Percentiles rank a stretch among this genome's conserved stretches.
Conservation (phyloP, 1,140 invertebrate species). For the Mya arenaria region DNA sequence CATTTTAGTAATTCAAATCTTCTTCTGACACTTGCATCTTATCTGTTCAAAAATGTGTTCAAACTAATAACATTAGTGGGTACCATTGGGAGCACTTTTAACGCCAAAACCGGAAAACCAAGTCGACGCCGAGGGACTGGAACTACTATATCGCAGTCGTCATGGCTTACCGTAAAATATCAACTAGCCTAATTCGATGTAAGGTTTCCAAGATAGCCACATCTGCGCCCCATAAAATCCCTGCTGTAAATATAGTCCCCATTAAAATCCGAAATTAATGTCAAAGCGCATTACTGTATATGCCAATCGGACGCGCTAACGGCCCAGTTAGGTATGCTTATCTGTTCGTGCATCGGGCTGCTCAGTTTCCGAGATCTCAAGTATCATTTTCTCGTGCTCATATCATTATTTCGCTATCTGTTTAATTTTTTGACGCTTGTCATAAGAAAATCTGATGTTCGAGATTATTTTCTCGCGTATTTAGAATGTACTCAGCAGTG, state of each 20-base stretch:
- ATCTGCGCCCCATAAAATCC: slow-evolving; percentile 57
- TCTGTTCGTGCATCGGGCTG: slow-evolving; percentile 37
- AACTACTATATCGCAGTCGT: slow-evolving; percentile 22
- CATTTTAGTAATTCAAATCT: slow-evolving; percentile 16
- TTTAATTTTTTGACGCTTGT: slow-evolving; percentile 51
- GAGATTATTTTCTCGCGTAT: not conserved
- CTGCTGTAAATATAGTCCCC: slow-evolving; percentile 54
- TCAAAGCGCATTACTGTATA: slow-evolving; percentile 49
- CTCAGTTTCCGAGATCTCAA: slow-evolving; percentile 28
- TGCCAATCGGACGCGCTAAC: slow-evolving; percentile 36
- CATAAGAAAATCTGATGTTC: slow-evolving; percentile 30
- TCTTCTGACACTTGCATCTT: slow-evolving; percentile 41
- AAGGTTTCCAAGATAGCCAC: slow-evolving; percentile 56
- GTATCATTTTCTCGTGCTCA: slow-evolving; percentile 30
- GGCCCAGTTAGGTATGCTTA: slow-evolving; percentile 32
- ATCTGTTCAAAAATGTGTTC: slow-evolving; percentile 36
- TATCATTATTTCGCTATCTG: slow-evolving; percentile 49
- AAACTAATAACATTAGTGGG: slow-evolving; percentile 33
- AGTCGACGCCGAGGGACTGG: slow-evolving; percentile 6
- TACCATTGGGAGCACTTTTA: slow-evolving; percentile 37
- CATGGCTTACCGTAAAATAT: slow-evolving; percentile 19
- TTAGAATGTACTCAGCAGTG: not conserved
- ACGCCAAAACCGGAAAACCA: slow-evolving; percentile 22
- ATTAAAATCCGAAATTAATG: slow-evolving; percentile 58
- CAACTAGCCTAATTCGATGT: slow-evolving; percentile 48